Base-by-base conservation (phyloP, 1,140 invertebrate genomes). In the Caenorhabditis tropicalis region DNA sequence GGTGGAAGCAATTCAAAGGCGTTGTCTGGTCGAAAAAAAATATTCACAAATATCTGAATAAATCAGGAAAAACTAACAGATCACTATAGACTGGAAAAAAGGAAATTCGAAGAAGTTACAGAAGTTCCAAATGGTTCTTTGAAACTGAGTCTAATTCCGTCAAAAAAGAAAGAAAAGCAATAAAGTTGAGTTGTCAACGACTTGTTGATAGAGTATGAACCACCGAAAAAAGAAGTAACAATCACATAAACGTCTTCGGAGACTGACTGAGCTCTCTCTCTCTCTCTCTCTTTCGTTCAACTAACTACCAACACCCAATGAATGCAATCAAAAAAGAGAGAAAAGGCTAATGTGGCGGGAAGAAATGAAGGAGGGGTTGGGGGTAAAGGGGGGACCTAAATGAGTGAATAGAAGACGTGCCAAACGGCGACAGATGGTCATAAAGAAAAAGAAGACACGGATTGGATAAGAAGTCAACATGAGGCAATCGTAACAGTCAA, bases 401-500 rank as follows among this genome's bases (percentile, higher is more conserved):
- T 74, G 65, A 74, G 36, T 74, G 65, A 74, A n/a, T 43, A 65
- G 36, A 43, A 46, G 29, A 74, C 65, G 65, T 74, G 65, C 65
- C 65, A 74, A 74, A 39, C 65, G 65, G 65, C 65, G 65, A 74
- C 65, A 74, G 65, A 74, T 74, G 65, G 65, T 74, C 65, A 74
- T 24, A 31, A 74, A 43, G n/a, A 46, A 9, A n/a, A n/a, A n/a
- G n/a, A n/a, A n/a, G n/a, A n/a, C n/a, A n/a, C n/a, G 21, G 53
- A 74, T 74, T 74, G 65, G 12, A 43, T 24, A 74, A 74, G 65
- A 31, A 12, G 39, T 6, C 5, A 43, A 74, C 6, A 74, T 43
- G 36, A 46, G 21, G 65, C 9, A 24, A n/a, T 24, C 36, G 24
- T 9, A 74, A n/a, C 10, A 27, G 21, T n/a, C 7, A 56, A 27